Conservation (phyloP, 2,113 vertebrate genomes). For the Burhinus bistriatus region DNA sequence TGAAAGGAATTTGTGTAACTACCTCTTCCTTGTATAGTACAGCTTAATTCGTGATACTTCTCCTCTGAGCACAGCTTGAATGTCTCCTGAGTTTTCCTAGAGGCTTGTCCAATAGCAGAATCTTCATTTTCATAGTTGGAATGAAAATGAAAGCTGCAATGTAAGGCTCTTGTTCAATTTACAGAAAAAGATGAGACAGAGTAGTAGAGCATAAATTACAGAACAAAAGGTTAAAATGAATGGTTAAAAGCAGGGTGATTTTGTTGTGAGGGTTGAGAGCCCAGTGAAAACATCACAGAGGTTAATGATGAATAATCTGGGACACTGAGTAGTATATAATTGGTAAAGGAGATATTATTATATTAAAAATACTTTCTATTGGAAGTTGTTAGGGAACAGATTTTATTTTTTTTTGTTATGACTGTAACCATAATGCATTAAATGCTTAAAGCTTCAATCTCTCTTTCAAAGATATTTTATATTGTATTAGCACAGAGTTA, state of each 20-base stretch:
- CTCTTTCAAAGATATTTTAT: background rate
- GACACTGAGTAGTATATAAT: background rate
- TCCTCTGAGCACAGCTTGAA: background rate
- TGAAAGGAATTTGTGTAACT: background rate
- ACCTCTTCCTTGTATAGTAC: background rate
- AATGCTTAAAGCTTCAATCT: background rate
- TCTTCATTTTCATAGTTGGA: background rate
- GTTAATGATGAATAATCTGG: background rate
- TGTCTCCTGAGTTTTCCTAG: background rate
- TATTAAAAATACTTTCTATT: background rate
- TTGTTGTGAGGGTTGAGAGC: background rate
- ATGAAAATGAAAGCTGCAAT: background rate
- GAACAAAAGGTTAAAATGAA: background rate
- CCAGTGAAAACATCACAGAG: background rate
- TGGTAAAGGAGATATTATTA: background rate
- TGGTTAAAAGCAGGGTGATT: background rate
- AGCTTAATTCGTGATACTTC: background rate
- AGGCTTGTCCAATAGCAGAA: background rate
- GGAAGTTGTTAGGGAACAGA: background rate
- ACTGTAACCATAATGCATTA: background rate
- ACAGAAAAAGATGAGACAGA: background rate
- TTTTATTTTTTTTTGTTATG: background rate
- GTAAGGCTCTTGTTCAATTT: background rate
- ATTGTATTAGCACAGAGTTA: background rate
- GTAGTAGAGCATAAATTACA: background rate